Evolutionary conservation across 2,888 invertebrate genomes (phyloP), one percentile per base, ranked within the genome.

Genomic region (Terebella lapidaria): DNA sequence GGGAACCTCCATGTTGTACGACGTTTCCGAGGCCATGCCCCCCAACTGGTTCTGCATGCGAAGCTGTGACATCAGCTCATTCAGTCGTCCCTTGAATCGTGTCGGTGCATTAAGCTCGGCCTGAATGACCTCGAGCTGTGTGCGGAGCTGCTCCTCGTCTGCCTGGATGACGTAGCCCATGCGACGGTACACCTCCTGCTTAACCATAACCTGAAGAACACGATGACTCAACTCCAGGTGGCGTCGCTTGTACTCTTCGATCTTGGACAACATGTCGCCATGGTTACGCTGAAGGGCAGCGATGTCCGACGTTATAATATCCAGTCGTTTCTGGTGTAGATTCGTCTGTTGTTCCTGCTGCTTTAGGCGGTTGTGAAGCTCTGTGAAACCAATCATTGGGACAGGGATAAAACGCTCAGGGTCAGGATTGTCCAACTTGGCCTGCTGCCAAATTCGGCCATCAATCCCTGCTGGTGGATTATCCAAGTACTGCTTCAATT

Each of bases 381-480:
- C 84, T 35, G 81, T 81, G 76, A 96, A 95, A 0, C 97, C 97
- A 67, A 94, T 87, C 80, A 97, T 89, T 0, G 95, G 93, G 15
- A 94, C 91, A 0, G 97, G 97, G 74, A 99, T 89, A 72, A 93
- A 90, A 72, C 88, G 88, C 35, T 86, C 87, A 0, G 92, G 87
- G 80, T 96, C 91, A 0, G 97, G 99, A 83, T 99, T 99, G 75
- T 96, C 95, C 28, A 89, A 83, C 74, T 94, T 93, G 0, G 96
- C 96, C 80, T 97, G 95, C 73, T 91, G 89, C 99, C 99, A 99
- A 71, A 96, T 67, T 63, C 92, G 85, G 54, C 89, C 87, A 80
- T 95, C 94, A 74, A 96, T 90, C n/a, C 94, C 91, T 87, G 79
- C 69, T 10, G 95, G 96, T n/a, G 95, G 89, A 70, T 87, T 89